Evolutionary conservation across 92 coral and sea anemone genomes (phyloP), one percentile per base, ranked within the genome.

Genomic region (Porites rus): DNA sequence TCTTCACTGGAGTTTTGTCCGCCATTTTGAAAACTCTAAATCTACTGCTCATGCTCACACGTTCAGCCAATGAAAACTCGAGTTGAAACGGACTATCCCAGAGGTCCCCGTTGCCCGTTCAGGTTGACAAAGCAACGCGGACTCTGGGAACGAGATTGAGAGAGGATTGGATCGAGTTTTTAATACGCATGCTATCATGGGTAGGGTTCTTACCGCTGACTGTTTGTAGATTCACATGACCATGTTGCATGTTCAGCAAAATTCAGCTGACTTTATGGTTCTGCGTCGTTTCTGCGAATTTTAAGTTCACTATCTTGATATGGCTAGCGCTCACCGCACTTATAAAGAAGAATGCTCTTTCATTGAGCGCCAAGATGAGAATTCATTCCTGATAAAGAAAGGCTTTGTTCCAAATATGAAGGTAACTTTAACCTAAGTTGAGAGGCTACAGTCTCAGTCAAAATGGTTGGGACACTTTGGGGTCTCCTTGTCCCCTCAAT

Each of bases 351-450:
- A 97, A 80, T 92, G 98, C 77, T 89, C 93, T 10, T 97, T 78
- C 66, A 80, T 97, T 43, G 96, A 97, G 83, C 96, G 98, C 43
- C 22, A 95, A 51, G 87, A 96, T 51, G 79, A 85, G 52, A 88
- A 76, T 81, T 82, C 97, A 1, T 97, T 85, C 81, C 93, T 86
- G 51, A 97, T 97, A 52, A 95, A 95, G 94, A 97, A 97, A 81
- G 99, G 99, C 8, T 97, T 97, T 70, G 99, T 97, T 24, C 96
- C 96, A 13, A 97, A 97, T 78, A 97, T 97, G 99, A 88, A 95
- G 98, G 99, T 96, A 66, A 38, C 46, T 38, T 38, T 38, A 3
- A 38, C 46, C 46, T 4, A 38, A 38, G 46, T 80, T 85, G 17
- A 18, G 10, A 38, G 12, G 24, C n/a, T 18, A n/a, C n/a, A n/a